These are phyloP conservation scores for Agonopterix alstromeriana DNA, from an alignment of 2,888 invertebrate species.

Conservation along the genomic window DNA sequence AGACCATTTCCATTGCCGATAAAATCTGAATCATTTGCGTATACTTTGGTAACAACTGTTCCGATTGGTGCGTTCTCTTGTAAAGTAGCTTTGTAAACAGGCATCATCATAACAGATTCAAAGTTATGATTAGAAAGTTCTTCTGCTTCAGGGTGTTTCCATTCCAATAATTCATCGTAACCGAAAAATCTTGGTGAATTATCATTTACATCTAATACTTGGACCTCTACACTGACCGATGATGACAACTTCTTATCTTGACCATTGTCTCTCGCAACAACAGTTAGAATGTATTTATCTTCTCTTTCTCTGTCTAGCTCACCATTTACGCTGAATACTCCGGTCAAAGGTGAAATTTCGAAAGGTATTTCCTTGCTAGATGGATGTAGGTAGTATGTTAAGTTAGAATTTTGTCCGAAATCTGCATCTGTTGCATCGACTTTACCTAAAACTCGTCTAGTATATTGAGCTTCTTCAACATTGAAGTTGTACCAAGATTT, in stretches of 20 bases:
- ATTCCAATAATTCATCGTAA: conserved; percentile 79
- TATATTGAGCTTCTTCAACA: conserved; percentile 86
- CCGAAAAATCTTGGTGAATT: conserved; percentile 88
- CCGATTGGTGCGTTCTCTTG: conserved; percentile 86
- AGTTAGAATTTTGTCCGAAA: conserved; percentile 86
- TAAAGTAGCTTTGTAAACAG: conserved; percentile 85
- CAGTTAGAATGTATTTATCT: conserved; percentile 82
- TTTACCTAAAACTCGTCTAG: conserved; percentile 82
- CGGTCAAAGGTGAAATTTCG: conserved; percentile 81
- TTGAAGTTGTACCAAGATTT: conserved; percentile 90
- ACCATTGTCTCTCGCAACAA: conserved; percentile 86
- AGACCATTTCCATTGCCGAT: conserved; percentile 91
- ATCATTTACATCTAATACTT: conserved; percentile 89
- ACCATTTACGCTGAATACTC: conserved; percentile 84
- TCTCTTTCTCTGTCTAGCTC: conserved; percentile 85
- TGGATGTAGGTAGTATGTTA: conserved; percentile 81
- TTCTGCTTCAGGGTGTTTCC: conserved; percentile 65
- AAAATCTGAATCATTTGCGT: conserved; percentile 91
- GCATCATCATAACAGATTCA: conserved; percentile 75
- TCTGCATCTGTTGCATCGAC: conserved; percentile 88
- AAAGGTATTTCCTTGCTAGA: conserved; percentile 78
- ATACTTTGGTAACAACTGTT: conserved; percentile 83
- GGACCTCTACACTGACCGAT: conserved; percentile 87
- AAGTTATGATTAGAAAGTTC: conserved; percentile 69
- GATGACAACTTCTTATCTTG: conserved; percentile 78